Evolutionary conservation across 1,140 invertebrate genomes (phyloP).

Genomic region (Dendroctonus valens): DNA sequence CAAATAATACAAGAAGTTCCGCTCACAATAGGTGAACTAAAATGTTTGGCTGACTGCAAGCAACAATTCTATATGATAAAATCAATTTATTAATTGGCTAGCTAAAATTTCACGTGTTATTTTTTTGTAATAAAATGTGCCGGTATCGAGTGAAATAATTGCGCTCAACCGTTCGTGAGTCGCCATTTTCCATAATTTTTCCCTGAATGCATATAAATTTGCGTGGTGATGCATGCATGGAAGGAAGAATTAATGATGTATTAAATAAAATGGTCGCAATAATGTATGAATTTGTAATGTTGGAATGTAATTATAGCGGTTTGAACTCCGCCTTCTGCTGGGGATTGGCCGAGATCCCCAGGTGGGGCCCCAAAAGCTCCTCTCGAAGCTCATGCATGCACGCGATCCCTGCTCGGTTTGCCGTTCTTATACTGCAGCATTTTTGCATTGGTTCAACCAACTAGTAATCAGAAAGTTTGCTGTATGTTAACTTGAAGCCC

Average conservation of each 20-base stretch:
- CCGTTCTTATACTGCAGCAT: no score
- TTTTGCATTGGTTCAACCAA: no score
- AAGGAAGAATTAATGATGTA: slow-evolving; percentile 36
- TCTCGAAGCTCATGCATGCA: slow-evolving; percentile 16
- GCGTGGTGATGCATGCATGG: slow-evolving; percentile 21
- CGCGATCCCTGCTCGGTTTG: slow-evolving; percentile 13
- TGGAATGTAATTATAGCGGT: slow-evolving; percentile 36
- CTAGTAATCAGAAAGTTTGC: no score
- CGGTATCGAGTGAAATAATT: neutral
- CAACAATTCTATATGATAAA: neutral
- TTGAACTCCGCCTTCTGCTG: slow-evolving; percentile 32
- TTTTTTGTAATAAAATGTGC: no score
- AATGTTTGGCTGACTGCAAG: neutral
- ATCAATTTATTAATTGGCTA: neutral
- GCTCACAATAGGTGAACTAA: no score
- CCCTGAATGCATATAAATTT: slow-evolving; percentile 14
- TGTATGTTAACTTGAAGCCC: no score
- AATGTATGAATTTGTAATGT: slow-evolving; percentile 41
- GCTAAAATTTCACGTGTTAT: neutral
- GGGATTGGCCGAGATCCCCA: slow-evolving; percentile 34
- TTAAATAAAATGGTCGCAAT: slow-evolving; percentile 42
- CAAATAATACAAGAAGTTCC: no score
- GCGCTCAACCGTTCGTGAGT: no score
- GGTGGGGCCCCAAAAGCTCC: slow-evolving; percentile 32
- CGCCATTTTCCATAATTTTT: slow-evolving; percentile 11